These are phyloP conservation scores for Gymnodraco acuticeps DNA, from an alignment of 2,797 vertebrate genomes.

Conservation along the genomic window DNA sequence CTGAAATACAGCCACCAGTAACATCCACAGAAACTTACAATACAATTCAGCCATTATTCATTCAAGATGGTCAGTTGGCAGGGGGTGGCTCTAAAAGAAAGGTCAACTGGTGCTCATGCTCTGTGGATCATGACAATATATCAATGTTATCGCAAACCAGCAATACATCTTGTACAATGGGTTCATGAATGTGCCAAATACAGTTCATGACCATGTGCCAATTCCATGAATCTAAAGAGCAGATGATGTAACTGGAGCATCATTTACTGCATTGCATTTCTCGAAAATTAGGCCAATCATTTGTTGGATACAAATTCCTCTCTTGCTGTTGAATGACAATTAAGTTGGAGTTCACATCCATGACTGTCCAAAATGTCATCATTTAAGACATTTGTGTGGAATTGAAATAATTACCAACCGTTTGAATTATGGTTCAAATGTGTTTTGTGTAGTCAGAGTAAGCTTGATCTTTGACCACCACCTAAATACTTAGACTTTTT, in stretches of 20 bases:
- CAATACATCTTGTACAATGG: not conserved
- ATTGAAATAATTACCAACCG: too few species aligned
- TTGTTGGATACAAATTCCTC: not conserved
- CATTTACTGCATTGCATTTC: not conserved
- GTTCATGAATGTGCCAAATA: not conserved
- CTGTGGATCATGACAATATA: not conserved
- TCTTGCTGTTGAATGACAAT: too few species aligned
- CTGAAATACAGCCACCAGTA: not conserved
- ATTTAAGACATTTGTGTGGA: too few species aligned
- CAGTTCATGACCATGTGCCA: not conserved
- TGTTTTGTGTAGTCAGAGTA: too few species aligned
- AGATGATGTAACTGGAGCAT: too few species aligned
- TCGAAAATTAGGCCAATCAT: not conserved
- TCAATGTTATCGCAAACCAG: not conserved
- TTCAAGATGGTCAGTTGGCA: not conserved
- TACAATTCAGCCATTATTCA: slow-evolving; percentile 6
- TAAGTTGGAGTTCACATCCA: too few species aligned
- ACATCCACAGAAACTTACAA: not conserved
- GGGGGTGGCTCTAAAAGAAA: not conserved
- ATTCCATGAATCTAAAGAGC: not conserved
- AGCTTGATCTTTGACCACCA: too few species aligned
- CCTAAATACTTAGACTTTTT: too few species aligned
- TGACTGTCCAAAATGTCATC: too few species aligned
- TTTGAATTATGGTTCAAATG: too few species aligned
- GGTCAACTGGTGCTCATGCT: not conserved